Evolutionary conservation across 2,113 vertebrate genomes (phyloP), one percentile per base, ranked within the genome.

Genomic region (Channa argus): DNA sequence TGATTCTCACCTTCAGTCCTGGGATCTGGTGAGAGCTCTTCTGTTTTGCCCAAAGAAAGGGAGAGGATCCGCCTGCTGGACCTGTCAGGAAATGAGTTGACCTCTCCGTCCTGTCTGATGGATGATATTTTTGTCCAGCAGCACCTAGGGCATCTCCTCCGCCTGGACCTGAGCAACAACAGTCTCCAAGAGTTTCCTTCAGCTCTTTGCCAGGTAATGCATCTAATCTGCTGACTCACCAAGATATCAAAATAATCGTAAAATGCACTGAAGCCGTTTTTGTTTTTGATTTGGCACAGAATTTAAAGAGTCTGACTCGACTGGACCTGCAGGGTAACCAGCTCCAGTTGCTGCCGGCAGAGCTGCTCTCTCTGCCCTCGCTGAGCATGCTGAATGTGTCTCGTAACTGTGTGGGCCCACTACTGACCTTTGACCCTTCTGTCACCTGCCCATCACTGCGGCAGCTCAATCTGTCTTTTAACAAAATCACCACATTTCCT

Each of bases 31-130:
- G 96, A 98, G 43, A 95, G 88, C 79, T 86, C 90, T 14, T 93
- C 93, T 52, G 92, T 92, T 15, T 69, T 93, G 84, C 61, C 65
- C 45, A 92, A 88, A 55, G 97, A 98, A 74, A 94, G 82, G 89
- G 97, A 98, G 77, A 86, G 82, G 74, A 96, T 99, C 87, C 95
- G 92, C 37, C 94, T 97, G 56, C 83, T 99, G 63, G 97, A 99
- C 86, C 94, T 99, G 59, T 98, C 98, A 1, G 96, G 95, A 37
- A 99, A 99, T 75, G 98, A 99, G 72, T 80, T 99, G 88, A 94
- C 94, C 86, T 94, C 92, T 47, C 91, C 98, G 55, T 95, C 95
- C 74, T 94, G 94, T 74, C 87, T 99, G 67, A 91, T 92, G 88
- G 95, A 96, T 58, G 93, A 90, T 10, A 87, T 82, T 36, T 77